Conservation (phyloP, 2,797 vertebrate genomes). For the Sitta carolinensis region DNA sequence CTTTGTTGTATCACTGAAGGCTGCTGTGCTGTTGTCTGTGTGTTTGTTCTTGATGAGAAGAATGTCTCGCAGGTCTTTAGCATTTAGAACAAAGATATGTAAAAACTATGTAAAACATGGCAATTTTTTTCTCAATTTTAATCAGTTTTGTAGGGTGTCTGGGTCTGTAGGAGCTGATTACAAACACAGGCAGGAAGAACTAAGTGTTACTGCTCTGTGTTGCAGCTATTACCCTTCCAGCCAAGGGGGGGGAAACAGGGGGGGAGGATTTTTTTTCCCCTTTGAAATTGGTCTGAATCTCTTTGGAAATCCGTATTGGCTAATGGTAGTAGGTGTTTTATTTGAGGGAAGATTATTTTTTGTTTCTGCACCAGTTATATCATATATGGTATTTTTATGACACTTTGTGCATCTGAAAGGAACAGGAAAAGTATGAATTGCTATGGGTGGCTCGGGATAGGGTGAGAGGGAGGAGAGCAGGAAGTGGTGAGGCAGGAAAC, state of each 20-base stretch:
- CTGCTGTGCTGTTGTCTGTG: slow-evolving; percentile 41
- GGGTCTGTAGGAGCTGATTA: background rate
- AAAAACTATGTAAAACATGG: background rate
- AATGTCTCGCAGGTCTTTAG: background rate
- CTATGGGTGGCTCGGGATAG: slow-evolving; percentile 1
- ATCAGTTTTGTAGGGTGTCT: background rate
- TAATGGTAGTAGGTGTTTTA: background rate
- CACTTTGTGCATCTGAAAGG: background rate
- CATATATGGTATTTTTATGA: background rate
- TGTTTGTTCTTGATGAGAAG: slow-evolving; percentile 15
- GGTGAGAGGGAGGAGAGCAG: slow-evolving; percentile 28
- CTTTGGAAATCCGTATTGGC: background rate
- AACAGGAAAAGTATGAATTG: background rate
- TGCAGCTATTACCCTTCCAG: background rate
- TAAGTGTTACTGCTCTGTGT: background rate
- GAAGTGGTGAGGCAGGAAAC: background rate
- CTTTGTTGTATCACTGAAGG: slow-evolving; percentile 41
- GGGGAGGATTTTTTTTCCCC: background rate
- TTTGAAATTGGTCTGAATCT: background rate
- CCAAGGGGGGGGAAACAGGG: rapidly evolving
- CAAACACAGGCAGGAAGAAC: background rate
- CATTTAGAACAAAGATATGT: slow-evolving; percentile 42
- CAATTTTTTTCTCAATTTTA: background rate
- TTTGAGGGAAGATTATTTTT: background rate
- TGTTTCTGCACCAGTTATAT: background rate